Percentiles rank a stretch among this genome's conserved stretches.
phyloP scores from a whole-genome alignment of 2,797 vertebrate species.

The Vespertilio murinus region DNA sequence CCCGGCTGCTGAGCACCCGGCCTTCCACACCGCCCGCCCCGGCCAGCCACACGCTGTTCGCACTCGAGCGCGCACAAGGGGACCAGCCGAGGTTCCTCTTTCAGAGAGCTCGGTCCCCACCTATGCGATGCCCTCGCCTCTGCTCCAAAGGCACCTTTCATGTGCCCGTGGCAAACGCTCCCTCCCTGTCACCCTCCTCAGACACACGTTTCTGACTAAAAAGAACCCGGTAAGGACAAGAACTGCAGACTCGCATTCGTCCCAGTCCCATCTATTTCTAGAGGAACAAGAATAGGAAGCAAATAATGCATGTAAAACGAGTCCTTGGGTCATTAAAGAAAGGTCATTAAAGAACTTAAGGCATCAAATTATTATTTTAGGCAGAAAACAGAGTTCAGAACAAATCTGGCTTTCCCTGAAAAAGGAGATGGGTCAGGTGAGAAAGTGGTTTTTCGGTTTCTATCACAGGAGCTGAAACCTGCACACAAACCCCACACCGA shows the following conservation, averaged over 20 bases:
- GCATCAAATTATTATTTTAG: not conserved
- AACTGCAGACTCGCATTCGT: not conserved
- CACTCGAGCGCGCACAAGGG: fast-evolving
- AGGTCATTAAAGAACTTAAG: not conserved
- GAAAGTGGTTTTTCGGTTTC: not conserved
- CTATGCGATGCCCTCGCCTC: not conserved
- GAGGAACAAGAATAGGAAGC: not conserved
- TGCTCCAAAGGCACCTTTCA: not conserved
- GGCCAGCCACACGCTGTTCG: not conserved
- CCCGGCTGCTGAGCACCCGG: not conserved
- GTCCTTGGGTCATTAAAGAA: not conserved
- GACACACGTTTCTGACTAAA: not conserved
- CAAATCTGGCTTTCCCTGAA: not conserved
- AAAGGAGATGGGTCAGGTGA: not conserved
- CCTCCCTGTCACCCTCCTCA: not conserved
- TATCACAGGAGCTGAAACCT: not conserved
- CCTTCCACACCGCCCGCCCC: not conserved
- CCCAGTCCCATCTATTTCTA: not conserved
- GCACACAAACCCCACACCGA: not conserved
- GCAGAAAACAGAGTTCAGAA: not conserved
- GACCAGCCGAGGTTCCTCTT: not conserved
- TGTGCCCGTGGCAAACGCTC: not conserved
- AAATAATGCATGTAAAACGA: not conserved
- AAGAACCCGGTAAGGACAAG: not conserved
- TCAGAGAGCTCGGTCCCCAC: not conserved